Percentiles rank a stretch among this genome's conserved stretches.
Conservation (phyloP, 2,113 vertebrate species). For the Coryphaenoides rupestris region DNA sequence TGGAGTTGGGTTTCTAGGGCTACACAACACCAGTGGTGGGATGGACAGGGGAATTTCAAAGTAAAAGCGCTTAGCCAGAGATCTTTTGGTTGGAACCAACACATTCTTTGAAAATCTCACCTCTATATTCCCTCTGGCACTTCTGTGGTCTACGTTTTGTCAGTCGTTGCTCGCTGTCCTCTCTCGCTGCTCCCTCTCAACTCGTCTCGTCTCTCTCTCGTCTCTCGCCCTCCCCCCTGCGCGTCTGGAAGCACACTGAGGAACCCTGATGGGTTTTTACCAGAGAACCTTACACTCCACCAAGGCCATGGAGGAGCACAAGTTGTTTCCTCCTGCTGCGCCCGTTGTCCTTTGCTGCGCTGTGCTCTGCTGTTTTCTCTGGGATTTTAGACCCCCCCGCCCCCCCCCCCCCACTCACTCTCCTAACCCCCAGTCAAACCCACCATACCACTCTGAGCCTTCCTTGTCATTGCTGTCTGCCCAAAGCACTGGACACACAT, state of each 20-base stretch:
- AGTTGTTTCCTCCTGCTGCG: slow-evolving; percentile 26
- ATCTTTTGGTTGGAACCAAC: no score
- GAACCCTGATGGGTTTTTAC: slow-evolving; percentile 59
- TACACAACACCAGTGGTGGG: slow-evolving; percentile 34
- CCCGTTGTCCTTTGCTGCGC: slow-evolving; percentile 8
- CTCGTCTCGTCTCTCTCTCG: slow-evolving; percentile 24
- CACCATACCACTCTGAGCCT: slow-evolving; percentile 15
- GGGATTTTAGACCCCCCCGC: slow-evolving; percentile 5
- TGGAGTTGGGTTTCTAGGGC: slow-evolving; percentile 37
- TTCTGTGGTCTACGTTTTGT: no score
- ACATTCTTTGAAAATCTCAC: no score
- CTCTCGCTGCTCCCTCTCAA: neutral
- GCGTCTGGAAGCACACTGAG: slow-evolving; percentile 50
- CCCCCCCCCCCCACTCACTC: slow-evolving; percentile 18
- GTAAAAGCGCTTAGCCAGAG: slow-evolving; percentile 4
- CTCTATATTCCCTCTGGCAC: no score
- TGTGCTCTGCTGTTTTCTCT: no score
- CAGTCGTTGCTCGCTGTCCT: neutral
- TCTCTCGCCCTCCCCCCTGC: slow-evolving; percentile 1
- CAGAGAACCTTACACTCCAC: slow-evolving; percentile 16
- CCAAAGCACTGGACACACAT: slow-evolving; percentile 12
- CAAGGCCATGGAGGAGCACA: slow-evolving; percentile 43
- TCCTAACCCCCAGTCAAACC: neutral
- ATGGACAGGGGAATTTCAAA: slow-evolving; percentile 42
- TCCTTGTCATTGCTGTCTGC: slow-evolving; percentile 22